Conservation (phyloP, 1,140 invertebrate genomes). For the Hyles euphorbiae region DNA sequence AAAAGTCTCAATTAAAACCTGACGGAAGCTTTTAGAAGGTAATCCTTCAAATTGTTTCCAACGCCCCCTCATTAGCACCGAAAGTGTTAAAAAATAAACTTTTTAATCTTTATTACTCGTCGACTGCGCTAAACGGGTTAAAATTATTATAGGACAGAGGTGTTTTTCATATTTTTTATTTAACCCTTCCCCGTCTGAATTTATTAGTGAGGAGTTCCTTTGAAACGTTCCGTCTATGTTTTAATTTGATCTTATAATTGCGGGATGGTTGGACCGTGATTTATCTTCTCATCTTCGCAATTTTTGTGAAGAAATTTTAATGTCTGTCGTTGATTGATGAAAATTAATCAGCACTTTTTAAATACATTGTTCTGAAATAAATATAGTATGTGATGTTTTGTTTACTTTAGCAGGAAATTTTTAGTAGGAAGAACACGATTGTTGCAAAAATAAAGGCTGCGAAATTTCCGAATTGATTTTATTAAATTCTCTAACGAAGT, state of each 20-base stretch:
- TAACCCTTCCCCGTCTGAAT: conserved; percentile 58
- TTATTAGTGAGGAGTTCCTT: conserved; percentile 57
- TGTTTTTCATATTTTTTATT: conserved; percentile 56
- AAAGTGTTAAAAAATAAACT: conserved; percentile 75
- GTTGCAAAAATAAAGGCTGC: too few relatives aligned
- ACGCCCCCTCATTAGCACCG: conserved; percentile 73
- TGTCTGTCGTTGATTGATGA: too few relatives aligned
- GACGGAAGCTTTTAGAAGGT: conserved; percentile 74
- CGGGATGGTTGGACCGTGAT: conserved; percentile 18
- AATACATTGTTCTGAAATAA: too few relatives aligned
- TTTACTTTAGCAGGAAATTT: too few relatives aligned
- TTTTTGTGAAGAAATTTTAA: background rate
- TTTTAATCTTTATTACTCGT: conserved; percentile 74
- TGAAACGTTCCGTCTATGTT: conserved; percentile 46
- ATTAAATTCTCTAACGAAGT: too few relatives aligned
- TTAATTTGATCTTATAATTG: conserved; percentile 38
- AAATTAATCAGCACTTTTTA: too few relatives aligned
- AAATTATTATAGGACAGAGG: conserved; percentile 66
- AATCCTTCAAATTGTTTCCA: conserved; percentile 75
- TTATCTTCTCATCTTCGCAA: conserved; percentile 12
- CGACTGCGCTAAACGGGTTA: conserved; percentile 71
- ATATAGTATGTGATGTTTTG: too few relatives aligned
- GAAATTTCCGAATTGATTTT: too few relatives aligned
- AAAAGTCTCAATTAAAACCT: conserved; percentile 74
- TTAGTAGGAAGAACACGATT: too few relatives aligned